A percentile compares a stretch with the other conserved stretches of the same genome.
Evolutionary conservation across 2,797 vertebrate species (phyloP).

Genomic region (Enoplosus armatus): DNA sequence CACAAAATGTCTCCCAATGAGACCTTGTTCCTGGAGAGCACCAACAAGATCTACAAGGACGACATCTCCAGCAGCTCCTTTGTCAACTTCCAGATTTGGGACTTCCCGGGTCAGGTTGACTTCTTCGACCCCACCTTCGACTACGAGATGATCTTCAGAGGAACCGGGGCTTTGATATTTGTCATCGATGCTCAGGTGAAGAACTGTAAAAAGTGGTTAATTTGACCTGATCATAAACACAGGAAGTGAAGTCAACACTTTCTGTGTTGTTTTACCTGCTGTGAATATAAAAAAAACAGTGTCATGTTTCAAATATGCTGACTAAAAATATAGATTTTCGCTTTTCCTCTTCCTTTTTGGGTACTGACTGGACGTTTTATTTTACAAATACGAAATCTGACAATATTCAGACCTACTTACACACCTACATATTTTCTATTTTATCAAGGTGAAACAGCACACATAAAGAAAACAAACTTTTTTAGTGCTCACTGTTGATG

Average conservation of each 20-base stretch:
- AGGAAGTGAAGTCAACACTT: not conserved
- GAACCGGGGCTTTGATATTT: slow-evolving; percentile 98
- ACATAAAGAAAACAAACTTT: not conserved
- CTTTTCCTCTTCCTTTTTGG: not conserved
- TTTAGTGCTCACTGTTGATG: not conserved
- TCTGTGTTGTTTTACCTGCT: not conserved
- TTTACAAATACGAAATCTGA: not conserved
- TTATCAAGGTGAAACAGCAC: not conserved
- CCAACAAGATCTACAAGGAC: slow-evolving; percentile 99
- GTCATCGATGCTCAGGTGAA: slow-evolving; percentile 99
- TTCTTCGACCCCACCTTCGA: slow-evolving; percentile 99
- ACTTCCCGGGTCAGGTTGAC: slow-evolving; percentile 99
- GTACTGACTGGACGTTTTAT: not conserved
- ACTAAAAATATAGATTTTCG: not conserved
- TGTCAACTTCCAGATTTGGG: slow-evolving; percentile 99
- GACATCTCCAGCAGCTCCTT: slow-evolving; percentile 99
- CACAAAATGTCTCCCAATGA: slow-evolving; percentile 99
- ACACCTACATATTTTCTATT: not conserved
- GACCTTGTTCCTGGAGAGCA: slow-evolving; percentile 98
- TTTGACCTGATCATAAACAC: not conserved
- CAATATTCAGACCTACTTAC: not conserved
- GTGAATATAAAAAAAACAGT: not conserved
- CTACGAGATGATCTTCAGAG: slow-evolving; percentile 99
- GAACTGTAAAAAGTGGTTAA: not conserved
- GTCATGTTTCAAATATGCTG: not conserved